phyloP scores from a whole-genome alignment of 1,140 invertebrate species.

The Brachionus rubens region DNA sequence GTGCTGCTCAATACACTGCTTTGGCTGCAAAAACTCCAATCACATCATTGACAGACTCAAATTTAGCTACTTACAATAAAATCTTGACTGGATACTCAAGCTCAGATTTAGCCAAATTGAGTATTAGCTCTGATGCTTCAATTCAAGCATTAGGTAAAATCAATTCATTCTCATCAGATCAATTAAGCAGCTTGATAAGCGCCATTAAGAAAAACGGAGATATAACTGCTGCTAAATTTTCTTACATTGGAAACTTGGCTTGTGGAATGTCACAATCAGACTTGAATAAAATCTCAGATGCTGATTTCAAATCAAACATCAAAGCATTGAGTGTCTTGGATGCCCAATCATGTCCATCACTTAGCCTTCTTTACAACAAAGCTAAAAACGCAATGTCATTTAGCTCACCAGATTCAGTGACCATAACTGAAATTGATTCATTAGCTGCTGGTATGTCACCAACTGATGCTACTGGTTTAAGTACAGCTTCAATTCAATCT shows the following conservation, averaged over 20 bases:
- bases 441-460: background rate
- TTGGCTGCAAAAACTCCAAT: background rate
- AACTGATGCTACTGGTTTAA: background rate
- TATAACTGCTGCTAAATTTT: background rate
- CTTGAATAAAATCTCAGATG: background rate
- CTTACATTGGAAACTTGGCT: background rate
- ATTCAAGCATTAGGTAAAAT: conserved; percentile 5
- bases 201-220: background rate
- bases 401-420: no score
- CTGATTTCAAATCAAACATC: background rate
- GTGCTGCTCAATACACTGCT: background rate
- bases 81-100: background rate
- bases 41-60: background rate
- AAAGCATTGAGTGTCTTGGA: background rate
- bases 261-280: conserved; percentile 1
- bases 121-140: background rate
- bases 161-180: background rate
- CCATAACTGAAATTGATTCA: background rate
- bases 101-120: background rate
- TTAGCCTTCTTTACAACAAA: background rate
- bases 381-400: background rate
- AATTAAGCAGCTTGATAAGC: background rate
- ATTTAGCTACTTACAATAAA: background rate
- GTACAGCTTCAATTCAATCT: background rate
- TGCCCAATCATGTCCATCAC: background rate